Conservation (phyloP, 2,113 vertebrate genomes). For the Saccopteryx leptura region DNA sequence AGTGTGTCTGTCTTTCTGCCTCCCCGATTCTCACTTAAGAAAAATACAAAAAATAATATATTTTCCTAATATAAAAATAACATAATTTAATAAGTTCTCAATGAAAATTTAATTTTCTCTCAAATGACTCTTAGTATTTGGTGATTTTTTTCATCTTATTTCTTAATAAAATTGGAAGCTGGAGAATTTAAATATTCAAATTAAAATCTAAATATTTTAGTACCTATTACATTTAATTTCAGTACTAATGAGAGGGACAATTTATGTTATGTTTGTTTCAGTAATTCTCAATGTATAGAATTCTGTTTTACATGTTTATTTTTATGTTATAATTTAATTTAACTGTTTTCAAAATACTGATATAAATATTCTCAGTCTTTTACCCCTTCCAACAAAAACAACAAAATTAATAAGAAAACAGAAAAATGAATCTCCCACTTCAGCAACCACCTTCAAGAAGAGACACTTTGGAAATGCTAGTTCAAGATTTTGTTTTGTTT, state of each 20-base stretch:
- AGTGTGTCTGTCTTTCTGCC: too few species aligned
- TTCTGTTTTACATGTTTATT: not conserved
- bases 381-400: rapidly evolving
- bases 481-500: too few species aligned
- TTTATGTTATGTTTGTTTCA: not conserved
- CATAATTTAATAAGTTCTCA: not conserved
- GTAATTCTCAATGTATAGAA: not conserved
- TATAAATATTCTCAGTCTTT: not conserved
- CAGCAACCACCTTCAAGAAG: not conserved
- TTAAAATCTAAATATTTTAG: not conserved
- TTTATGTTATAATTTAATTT: not conserved
- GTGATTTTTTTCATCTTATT: not conserved
- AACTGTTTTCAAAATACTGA: not conserved
- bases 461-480: not conserved
- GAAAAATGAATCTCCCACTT: not conserved
- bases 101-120: not conserved
- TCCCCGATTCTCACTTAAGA: too few species aligned
- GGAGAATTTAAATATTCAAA: not conserved
- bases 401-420: not conserved
- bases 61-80: not conserved
- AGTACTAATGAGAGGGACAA: not conserved
- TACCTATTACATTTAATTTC: not conserved
- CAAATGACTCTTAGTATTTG: not conserved
- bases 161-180: not conserved
- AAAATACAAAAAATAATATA: too few species aligned